These are phyloP conservation scores for Drosophila greeni DNA, from an alignment of 2,888 invertebrate species.

Conservation along the genomic window DNA sequence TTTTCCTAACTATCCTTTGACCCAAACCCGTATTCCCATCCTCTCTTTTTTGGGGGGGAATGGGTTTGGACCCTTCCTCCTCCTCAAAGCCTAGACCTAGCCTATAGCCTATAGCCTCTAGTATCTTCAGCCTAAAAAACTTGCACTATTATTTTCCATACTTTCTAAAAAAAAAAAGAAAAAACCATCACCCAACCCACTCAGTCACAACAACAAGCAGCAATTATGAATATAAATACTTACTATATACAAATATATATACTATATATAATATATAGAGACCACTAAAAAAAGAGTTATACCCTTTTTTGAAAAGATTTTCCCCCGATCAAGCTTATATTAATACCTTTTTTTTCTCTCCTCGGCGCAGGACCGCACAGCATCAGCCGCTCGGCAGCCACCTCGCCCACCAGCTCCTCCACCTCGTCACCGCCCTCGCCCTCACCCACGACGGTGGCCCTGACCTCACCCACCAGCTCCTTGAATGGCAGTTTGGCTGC, in stretches of 20 bases:
- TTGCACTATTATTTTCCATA: slow-evolving; percentile 72
- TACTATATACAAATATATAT: slow-evolving; percentile 42
- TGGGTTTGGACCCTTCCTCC: not conserved
- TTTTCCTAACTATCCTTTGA: slow-evolving; percentile 37
- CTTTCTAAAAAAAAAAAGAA: slow-evolving; percentile 43
- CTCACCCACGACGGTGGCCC: slow-evolving; percentile 70
- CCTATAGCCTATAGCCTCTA: too few relatives aligned
- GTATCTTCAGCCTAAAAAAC: slow-evolving; percentile 60
- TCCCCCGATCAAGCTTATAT: not conserved
- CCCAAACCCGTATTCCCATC: slow-evolving; percentile 4
- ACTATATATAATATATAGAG: slow-evolving; percentile 37
- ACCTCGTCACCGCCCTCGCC: slow-evolving; percentile 78
- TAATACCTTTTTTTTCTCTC: slow-evolving; percentile 32
- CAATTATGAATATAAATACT: slow-evolving; percentile 43
- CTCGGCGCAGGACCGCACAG: slow-evolving; percentile 76
- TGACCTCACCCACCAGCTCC: slow-evolving; percentile 84
- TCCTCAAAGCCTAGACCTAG: slow-evolving; percentile 7
- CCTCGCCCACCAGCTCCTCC: slow-evolving; percentile 78
- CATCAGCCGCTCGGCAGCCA: slow-evolving; percentile 77
- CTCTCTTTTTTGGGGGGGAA: not conserved
- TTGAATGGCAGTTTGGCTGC: slow-evolving; percentile 82
- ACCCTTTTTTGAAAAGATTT: too few relatives aligned
- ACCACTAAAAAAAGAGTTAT: slow-evolving; percentile 17
- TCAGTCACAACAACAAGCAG: slow-evolving; percentile 10
- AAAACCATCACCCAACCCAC: slow-evolving; percentile 13